Evolutionary conservation across 2,797 vertebrate genomes (phyloP).

Genomic region (Girardinus metallicus): DNA sequence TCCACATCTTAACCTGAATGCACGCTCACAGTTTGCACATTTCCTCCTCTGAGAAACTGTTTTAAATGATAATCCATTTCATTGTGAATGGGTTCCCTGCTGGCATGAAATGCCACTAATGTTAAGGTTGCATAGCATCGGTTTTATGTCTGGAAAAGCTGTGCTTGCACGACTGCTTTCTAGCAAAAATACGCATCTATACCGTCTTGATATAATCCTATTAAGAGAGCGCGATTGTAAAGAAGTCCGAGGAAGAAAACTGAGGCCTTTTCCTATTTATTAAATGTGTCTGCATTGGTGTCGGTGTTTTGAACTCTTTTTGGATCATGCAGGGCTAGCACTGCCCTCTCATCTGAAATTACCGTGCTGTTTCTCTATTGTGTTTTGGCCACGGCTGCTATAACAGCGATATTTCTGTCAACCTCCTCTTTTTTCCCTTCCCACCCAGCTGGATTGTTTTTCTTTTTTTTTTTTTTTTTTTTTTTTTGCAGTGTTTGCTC

Average conservation of each 20-base stretch:
- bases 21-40: neutral
- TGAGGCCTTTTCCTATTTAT: conserved; percentile 23
- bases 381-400: conserved; percentile 42
- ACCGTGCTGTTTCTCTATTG: conserved; percentile 33
- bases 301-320: conserved; percentile 27
- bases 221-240: conserved; percentile 24
- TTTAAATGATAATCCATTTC: conserved; percentile 1
- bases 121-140: conserved; percentile 13
- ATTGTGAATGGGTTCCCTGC: conserved; percentile 7
- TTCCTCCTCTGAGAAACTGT: conserved; percentile 1
- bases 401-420: conserved; percentile 59
- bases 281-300: conserved; percentile 13
- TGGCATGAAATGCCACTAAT: conserved; percentile 4
- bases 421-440: conserved; percentile 34
- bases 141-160: conserved; percentile 19
- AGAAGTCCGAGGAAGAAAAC: conserved; percentile 4
- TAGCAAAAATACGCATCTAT: conserved; percentile 28
- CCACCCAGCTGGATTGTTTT: conserved; percentile 47
- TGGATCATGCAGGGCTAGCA: conserved; percentile 33
- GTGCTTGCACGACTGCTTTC: conserved; percentile 5
- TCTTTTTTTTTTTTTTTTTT: neutral
- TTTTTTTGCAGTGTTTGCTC: conserved; percentile 47
- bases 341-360: conserved; percentile 34
- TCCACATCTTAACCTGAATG: conserved; percentile 8
- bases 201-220: conserved; percentile 42